Evolutionary conservation across 2,113 vertebrate species (phyloP), one percentile per base, ranked within the genome.

Genomic region (Dolichotis patagonum): DNA sequence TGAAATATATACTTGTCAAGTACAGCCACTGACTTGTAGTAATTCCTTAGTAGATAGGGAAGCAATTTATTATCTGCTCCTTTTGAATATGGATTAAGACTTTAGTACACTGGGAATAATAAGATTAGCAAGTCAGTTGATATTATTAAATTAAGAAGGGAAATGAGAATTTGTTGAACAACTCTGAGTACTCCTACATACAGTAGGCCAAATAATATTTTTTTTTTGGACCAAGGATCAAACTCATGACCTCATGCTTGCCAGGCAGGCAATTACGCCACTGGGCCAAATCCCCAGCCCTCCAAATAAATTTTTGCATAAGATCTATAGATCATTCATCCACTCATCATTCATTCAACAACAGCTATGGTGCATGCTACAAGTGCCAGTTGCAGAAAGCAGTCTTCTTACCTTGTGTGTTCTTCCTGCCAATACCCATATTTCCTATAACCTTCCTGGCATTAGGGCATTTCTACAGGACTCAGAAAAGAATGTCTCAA

Each of bases 391-490:
- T 65, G 65, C 67, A 90, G 35, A 73, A 58, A 96, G 20, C 38
- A 67, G 26, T 30, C 30, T 88, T 88, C 62, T 62, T 20, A 41
- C 35, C 28, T 85, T 43, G 38, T 28, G n/a, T 97, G 65, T 89
- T 78, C 41, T 87, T 52, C 52, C 7, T 46, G 17, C 4, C 24
- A 49, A 54, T 56, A 77, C 84, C 69, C 26, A 43, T 63, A 60
- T 54, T 97, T 93, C 93, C 92, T 41, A 35, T 60, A 7, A 84
- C 77, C 41, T 94, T 24, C 71, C 75, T 89, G 95, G 35, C 12
- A 95, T 0, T 81, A 30, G 65, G 38, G 58, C 24, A 35, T 94
- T 90, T 98, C 75, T 96, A n/a, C 46, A 90, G 20, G 22, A 84
- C 28, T 75, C 35, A 88, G 46, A 63, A 62, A 69, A 85, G 30